A percentile compares a stretch with the other conserved stretches of the same genome.
Conservation (phyloP, 2,797 vertebrate species). For the Gambusia yucatana region DNA sequence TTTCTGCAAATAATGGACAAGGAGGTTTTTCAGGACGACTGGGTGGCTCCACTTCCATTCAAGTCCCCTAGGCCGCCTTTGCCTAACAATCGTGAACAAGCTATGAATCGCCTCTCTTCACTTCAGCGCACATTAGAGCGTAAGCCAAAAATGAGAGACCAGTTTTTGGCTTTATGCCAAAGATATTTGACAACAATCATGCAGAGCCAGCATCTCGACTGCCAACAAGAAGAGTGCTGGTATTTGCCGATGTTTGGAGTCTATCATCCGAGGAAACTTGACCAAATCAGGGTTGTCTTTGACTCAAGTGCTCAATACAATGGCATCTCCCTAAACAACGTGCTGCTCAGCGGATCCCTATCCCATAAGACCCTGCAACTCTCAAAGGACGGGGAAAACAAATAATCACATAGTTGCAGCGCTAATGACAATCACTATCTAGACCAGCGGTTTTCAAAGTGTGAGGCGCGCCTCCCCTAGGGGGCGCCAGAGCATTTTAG, state of each 20-base stretch:
- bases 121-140: not conserved
- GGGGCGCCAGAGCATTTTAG: no score
- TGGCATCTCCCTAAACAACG: not conserved
- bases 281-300: not conserved
- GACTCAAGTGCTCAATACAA: not conserved
- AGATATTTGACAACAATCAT: not conserved
- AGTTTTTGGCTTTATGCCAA: not conserved
- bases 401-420: no score
- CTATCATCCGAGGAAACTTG: not conserved
- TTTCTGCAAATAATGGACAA: not conserved
- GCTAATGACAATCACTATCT: no score
- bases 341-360: not conserved
- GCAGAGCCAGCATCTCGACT: not conserved
- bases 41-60: not conserved
- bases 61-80: not conserved
- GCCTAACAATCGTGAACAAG: not conserved
- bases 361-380: no score
- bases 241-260: not conserved
- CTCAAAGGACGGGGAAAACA: no score
- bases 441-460: no score
- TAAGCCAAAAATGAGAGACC: not conserved
- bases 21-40: not conserved
- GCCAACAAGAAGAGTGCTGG: not conserved
- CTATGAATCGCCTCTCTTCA: not conserved
- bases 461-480: no score